phyloP scores from a whole-genome alignment of 2,888 invertebrate genomes.

The Arctia plantaginis region DNA sequence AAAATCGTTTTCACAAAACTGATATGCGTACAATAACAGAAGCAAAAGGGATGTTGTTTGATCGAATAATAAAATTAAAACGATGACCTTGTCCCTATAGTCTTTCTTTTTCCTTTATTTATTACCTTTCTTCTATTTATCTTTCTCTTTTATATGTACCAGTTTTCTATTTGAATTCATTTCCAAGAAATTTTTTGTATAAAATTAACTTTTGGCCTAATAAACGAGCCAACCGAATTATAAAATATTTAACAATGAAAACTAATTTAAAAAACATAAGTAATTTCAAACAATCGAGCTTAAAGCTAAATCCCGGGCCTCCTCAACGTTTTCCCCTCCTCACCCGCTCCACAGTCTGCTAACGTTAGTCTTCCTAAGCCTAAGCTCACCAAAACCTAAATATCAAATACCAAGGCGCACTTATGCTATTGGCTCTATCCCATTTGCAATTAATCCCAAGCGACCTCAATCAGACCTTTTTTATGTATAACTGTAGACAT shows the following conservation, averaged over 20 bases:
- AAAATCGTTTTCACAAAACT: not conserved
- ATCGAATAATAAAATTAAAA: no score
- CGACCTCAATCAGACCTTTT: not conserved
- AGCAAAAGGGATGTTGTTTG: no score
- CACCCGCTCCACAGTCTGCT: not conserved
- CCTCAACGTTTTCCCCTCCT: not conserved
- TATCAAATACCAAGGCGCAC: not conserved
- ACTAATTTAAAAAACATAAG: not conserved
- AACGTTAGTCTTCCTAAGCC: not conserved
- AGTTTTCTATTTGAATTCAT: not conserved
- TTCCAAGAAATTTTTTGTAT: not conserved
- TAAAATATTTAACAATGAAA: not conserved
- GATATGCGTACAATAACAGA: no score
- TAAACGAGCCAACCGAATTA: not conserved
- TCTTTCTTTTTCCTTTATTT: not conserved
- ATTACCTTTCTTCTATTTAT: not conserved
- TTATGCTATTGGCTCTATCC: not conserved
- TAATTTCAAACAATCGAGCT: not conserved
- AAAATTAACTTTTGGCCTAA: no score
- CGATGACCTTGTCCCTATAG: no score
- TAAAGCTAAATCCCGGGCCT: not conserved
- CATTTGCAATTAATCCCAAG: not conserved
- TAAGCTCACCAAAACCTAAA: not conserved
- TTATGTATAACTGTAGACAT: not conserved
- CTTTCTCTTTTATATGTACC: not conserved